Evolutionary conservation across 2,797 vertebrate species (phyloP), one percentile per base, ranked within the genome.

Genomic region (Schizopygopsis pylzovi): DNA sequence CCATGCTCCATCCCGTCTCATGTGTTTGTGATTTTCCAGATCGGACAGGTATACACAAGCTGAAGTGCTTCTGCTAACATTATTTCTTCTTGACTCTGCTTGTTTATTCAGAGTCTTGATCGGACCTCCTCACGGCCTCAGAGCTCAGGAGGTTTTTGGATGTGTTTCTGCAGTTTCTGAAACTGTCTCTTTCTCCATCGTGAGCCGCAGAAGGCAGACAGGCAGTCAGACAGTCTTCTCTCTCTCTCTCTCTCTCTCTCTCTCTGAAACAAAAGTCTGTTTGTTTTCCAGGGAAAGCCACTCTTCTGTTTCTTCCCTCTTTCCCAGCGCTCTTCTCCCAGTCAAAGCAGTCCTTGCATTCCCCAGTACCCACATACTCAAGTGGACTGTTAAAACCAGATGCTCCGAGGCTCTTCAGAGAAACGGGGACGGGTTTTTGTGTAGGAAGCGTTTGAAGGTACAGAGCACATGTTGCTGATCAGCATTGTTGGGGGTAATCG

Each of bases 351-450:
- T 81, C 77, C 78, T 81, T 82, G 75, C 81, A 88, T 88, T 86
- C 87, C 81, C 84, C 77, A 70, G 41, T 86, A 88, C 87, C 77
- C 85, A 86, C 85, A 86, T 80, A 88, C 85, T 84, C 82, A 83
- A 80, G 76, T 86, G 81, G 70, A 83, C 85, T 81, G 81, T 88
- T 86, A 84, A 86, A 88, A 88, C 87, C 85, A 88, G 85, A 88
- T 86, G 87, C 85, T 88, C 70, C 65, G 61, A 86, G 85, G 28
- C 78, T 84, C 81, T 84, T 86, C 87, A 88, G 81, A 88, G 87
- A 67, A 83, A 49, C 41, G 10, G 37, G 20, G 73, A 72, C 54
- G 13, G 4, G 45, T 82, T 85, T 81, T 79, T 63, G 39, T 79
- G 79, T 75, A 45, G 77, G 28, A 61, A 87, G 80, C 75, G 43